These are phyloP conservation scores for Myotis yumanensis DNA, from an alignment of 2,113 vertebrate species.

Conservation along the genomic window DNA sequence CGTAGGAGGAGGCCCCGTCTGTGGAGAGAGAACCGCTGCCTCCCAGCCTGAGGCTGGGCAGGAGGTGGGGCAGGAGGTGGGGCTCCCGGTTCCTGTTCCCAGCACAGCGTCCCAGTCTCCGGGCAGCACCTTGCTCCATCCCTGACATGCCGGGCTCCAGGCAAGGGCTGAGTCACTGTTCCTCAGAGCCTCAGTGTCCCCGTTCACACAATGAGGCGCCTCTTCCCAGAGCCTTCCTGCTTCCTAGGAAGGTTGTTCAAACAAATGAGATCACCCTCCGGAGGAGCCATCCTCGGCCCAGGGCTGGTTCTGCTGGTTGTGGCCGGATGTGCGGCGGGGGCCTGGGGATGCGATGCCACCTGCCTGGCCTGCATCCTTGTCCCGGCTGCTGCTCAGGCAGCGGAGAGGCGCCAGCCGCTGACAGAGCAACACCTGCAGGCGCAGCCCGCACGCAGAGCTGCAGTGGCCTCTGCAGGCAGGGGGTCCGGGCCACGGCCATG, in stretches of 20 bases:
- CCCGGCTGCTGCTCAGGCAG: not conserved
- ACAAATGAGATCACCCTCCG: constrained; percentile 29
- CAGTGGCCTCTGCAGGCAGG: accelerated
- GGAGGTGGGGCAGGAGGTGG: too few species aligned
- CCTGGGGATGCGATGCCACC: not conserved
- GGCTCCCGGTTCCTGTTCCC: not conserved
- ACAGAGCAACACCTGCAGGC: accelerated
- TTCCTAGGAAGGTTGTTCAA: not conserved
- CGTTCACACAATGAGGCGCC: constrained; percentile 11
- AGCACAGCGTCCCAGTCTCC: not conserved
- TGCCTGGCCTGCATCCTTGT: not conserved
- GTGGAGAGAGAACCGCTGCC: not conserved
- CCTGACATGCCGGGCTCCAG: not conserved
- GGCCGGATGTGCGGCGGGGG: accelerated
- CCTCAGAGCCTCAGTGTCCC: constrained; percentile 45
- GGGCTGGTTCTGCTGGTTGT: constrained; percentile 64
- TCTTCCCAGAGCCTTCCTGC: constrained; percentile 12
- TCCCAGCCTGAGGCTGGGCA: not conserved
- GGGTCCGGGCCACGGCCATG: not conserved
- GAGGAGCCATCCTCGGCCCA: not conserved
- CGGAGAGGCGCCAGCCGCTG: not conserved
- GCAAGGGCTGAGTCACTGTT: constrained; percentile 56
- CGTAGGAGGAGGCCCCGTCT: not conserved
- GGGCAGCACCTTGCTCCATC: not conserved
- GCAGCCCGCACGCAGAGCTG: not conserved